Evolutionary conservation across 2,797 vertebrate species (phyloP), one percentile per base, ranked within the genome.

Genomic region (Oreochromis mossambicus): DNA sequence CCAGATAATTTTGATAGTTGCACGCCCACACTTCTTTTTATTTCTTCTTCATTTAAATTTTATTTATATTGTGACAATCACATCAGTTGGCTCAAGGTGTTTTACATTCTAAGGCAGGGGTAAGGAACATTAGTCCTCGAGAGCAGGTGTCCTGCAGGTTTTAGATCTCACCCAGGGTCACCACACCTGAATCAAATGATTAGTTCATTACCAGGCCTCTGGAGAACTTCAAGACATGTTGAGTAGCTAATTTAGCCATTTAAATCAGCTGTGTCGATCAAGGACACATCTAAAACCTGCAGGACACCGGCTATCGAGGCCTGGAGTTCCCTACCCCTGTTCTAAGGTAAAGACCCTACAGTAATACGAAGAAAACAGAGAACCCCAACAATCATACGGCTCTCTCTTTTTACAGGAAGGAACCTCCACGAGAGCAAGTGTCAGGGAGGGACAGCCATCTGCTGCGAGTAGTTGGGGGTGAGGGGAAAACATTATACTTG

Each of bases 171-270:
- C 34, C 4, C 34, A n/a, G 13, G 13, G 58, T 13, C 58, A 63
- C 5, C 58, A 63, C 34, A 13, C 58, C 58, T 63, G 58, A 38
- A n/a, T 63, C 58, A 63, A 1, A 13, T 2, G 11, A n/a, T 63
- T 13, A 63, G 32, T 63, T 1, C 0, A 13, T 63, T 36, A 63
- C 0, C 32, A 63, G 58, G 17, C 5, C 32, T 58, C 55, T 32
- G 29, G 55, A 32, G 26, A 58, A 58, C 55, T n/a, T 63, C 1
- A 12, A 1, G 17, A 36, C 56, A 0, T 0, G 32, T 61, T 5
- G 32, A 61, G 17, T 9, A 61, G 17, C 32, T 36, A 0, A 1
- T 58, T 58, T 58, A 58, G 17, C 0, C 9, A 1, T 61, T 12
- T 61, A n/a, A 61, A 61, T n/a, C 17, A 61, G 56, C 29, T 34